Percentiles rank a stretch among this genome's conserved stretches.
These are phyloP conservation scores for Hylomyscus alleni DNA, from an alignment of 2,797 vertebrate species.

Conservation along the genomic window DNA sequence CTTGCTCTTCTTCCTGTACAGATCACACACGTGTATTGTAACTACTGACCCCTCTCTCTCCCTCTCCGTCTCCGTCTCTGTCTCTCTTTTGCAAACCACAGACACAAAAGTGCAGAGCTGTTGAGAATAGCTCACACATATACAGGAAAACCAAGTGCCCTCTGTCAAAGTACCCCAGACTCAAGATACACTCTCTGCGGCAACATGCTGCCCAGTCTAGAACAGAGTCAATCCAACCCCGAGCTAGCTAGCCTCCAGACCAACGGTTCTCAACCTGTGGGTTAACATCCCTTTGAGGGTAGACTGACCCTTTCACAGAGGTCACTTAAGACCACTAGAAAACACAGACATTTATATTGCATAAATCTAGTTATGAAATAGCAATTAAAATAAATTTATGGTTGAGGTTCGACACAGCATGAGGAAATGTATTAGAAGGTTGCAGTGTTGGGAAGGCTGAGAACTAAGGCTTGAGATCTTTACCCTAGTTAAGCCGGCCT, in stretches of 20 bases:
- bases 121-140: not conserved
- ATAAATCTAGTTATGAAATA: not conserved
- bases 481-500: not conserved
- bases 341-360: not conserved
- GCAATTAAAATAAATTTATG: not conserved
- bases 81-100: not conserved
- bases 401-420: not conserved
- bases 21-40: not conserved
- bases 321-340: not conserved
- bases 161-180: not conserved
- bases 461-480: not conserved
- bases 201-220: not conserved
- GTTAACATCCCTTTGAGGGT: too few species aligned
- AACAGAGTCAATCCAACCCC: not conserved
- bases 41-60: too few species aligned
- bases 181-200: not conserved
- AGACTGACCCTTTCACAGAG: not conserved
- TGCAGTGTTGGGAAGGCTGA: not conserved
- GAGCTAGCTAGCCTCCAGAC: not conserved
- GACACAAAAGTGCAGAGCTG: not conserved
- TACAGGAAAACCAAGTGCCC: not conserved
- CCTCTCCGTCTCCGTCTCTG: too few species aligned
- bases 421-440: not conserved
- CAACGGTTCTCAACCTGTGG: not conserved
- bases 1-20: constrained; percentile 1